Percentiles rank a stretch among this genome's conserved stretches.
phyloP scores from a whole-genome alignment of 64 coral and sea anemone species.

The Catalaphyllia jardinei region DNA sequence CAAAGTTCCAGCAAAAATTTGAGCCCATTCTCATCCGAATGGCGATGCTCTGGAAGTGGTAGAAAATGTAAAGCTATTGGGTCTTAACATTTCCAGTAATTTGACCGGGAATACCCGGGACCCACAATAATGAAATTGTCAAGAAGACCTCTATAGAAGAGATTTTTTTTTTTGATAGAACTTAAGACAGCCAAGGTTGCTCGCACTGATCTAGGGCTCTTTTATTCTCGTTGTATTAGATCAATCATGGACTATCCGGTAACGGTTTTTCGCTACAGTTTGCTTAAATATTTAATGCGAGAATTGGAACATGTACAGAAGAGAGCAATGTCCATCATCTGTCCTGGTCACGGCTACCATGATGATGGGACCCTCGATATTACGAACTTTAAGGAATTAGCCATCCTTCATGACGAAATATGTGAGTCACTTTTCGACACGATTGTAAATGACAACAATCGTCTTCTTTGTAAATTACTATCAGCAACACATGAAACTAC shows the following conservation, averaged over 20 bases:
- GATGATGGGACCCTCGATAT: neutral
- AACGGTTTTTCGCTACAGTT: neutral
- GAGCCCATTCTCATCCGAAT: too few species aligned
- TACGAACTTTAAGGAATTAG: too few species aligned
- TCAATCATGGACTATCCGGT: neutral
- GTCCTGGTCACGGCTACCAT: neutral
- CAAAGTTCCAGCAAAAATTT: too few species aligned
- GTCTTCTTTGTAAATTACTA: slow-evolving; percentile 4
- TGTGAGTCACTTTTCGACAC: neutral
- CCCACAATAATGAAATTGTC: neutral
- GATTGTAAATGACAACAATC: slow-evolving; percentile 10
- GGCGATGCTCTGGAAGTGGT: too few species aligned
- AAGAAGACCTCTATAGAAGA: neutral
- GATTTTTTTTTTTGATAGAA: neutral
- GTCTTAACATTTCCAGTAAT: too few species aligned
- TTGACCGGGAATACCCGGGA: neutral
- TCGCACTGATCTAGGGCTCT: too few species aligned
- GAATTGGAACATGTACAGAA: neutral
- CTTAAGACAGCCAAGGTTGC: neutral
- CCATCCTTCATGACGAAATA: neutral
- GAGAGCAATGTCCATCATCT: too few species aligned
- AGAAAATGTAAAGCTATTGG: too few species aligned
- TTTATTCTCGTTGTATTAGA: too few species aligned
- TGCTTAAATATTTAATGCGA: neutral
- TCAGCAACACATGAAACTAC: neutral